Base-by-base conservation (phyloP, 37 sponge, comb jelly and placozoan genomes). In the Beroe ovata region DNA sequence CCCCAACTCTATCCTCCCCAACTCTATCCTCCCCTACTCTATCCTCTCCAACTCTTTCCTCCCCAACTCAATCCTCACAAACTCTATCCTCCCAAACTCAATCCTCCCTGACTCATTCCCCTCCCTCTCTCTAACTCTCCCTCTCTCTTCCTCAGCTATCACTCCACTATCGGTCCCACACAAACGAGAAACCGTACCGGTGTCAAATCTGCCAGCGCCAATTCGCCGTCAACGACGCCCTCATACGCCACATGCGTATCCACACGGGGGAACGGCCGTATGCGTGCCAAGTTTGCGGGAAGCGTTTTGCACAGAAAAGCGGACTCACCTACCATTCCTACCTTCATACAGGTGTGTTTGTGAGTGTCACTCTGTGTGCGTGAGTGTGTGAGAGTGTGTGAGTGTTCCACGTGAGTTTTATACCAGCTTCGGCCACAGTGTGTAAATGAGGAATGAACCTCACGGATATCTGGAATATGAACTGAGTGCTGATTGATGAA, bases 171-270 rank as follows among this genome's bases (percentile, higher is more conserved):
- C 84, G 84, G 1, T 77, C 84, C 47, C 84, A 77, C 84, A 77
- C 84, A 23, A 77, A 77, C 84, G 84, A 77, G 84, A 77, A 77
- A 77, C 84, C 84, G 38, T 77, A 77, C 84, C 84, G 84, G 8
- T 77, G 84, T 42, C 84, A 77, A 54, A 77, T 77, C 8, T 77
- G 84, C 25, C 84, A 77, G 84, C 84, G 84, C 8, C 84, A 77
- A 54, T 77, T 77, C 28, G 84, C 84, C 11, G 84, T 77, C 14
- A 77, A 77, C 84, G 84, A 77, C 54, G 84, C 84, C 18, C 84
- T 77, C n/a, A 77, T 77, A 20, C 41, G 84, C 21, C 84, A 77
- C 84, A 77, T 77, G 84, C 42, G 84, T 28, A 77, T 77, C 42
- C 84, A 77, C 84, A 77, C 84, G 22, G 84, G 84, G 54, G 84